Percentiles rank a stretch among this genome's conserved stretches.
These are phyloP conservation scores for Troglohyphantes excavatus DNA, from an alignment of 2,888 invertebrate species.

Conservation along the genomic window DNA sequence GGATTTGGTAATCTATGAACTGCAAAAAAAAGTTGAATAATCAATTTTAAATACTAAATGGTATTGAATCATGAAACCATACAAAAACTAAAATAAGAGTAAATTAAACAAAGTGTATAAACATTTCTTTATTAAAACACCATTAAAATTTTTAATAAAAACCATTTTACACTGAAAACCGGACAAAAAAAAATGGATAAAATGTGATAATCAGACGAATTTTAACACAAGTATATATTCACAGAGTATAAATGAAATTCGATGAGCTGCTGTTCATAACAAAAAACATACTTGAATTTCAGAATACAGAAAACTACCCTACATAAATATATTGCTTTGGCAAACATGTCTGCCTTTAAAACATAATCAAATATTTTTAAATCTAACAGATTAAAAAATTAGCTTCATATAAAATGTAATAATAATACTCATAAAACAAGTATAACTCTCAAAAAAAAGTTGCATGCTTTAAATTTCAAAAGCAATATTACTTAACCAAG, in stretches of 20 bases:
- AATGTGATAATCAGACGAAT: neutral
- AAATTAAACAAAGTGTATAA: neutral
- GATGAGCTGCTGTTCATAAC: neutral
- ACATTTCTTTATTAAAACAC: neutral
- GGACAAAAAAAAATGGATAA: neutral
- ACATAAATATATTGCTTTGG: slow-evolving; percentile 16
- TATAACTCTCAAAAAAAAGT: too few species aligned
- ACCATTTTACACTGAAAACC: slow-evolving; percentile 2
- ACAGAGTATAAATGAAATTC: neutral
- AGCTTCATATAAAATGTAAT: too few species aligned
- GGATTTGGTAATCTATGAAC: too few species aligned
- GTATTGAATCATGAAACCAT: too few species aligned
- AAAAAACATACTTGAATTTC: neutral
- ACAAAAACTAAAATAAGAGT: neutral
- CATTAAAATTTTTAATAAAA: slow-evolving; percentile 1
- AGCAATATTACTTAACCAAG: too few species aligned
- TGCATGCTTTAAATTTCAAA: too few species aligned
- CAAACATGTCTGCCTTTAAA: slow-evolving; percentile 10
- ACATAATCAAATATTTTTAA: too few species aligned
- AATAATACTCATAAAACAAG: too few species aligned
- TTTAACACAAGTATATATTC: neutral
- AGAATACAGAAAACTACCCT: neutral
- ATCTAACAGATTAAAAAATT: too few species aligned
- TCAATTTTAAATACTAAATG: too few species aligned
- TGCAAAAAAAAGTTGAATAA: too few species aligned